Base-by-base conservation (phyloP, 2,113 vertebrate species). In the Scalopus aquaticus region DNA sequence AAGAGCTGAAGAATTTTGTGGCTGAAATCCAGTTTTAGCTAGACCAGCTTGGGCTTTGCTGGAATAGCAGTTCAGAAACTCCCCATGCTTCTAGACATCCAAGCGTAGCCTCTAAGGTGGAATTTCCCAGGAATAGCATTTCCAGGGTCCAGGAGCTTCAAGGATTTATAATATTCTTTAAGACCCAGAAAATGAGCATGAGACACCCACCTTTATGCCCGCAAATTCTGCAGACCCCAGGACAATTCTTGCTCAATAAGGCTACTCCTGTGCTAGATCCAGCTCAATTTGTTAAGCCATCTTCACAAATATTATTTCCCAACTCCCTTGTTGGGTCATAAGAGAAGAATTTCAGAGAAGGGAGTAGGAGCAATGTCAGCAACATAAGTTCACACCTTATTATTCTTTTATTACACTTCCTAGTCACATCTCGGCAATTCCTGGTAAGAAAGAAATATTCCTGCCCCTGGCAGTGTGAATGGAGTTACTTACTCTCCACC, bases 221-320 rank as follows among this genome's bases (percentile, higher is more conserved):
- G 74, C 28, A 56, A 91, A 64, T 39, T 39, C 46, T 56, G 46
- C 42, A 88, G 35, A 44, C 17, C 11, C 24, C 15, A 10, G 2
- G 74, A 17, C 8, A 54, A 90, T 44, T 64, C 32, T 54, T 62
- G 16, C 54, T 69, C 20, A 16, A 62, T 42, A 80, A 64, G 42
- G 58, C 37, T 80, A 35, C 44, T 37, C 49, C n/a, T 58, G 13
- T 2, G 5, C n/a, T 30, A n/a, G 17, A 6, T 17, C 67, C 60
- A 74, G 35, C 35, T 90, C 37, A 22, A 20, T 74, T 42, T 13
- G 32, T 6, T 39, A 72, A 78, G 80, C 19, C 46, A 44, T 58
- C 46, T 73, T 90, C 89, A 94, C 65, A 65, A 46, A 64, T 39
- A 88, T 26, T 95, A 67, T 72, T 94, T 94, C 74, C 37, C 60